A percentile compares a stretch with the other conserved stretches of the same genome.
Conservation (phyloP, 2,888 invertebrate species). For the Drosophila kanekoi region DNA sequence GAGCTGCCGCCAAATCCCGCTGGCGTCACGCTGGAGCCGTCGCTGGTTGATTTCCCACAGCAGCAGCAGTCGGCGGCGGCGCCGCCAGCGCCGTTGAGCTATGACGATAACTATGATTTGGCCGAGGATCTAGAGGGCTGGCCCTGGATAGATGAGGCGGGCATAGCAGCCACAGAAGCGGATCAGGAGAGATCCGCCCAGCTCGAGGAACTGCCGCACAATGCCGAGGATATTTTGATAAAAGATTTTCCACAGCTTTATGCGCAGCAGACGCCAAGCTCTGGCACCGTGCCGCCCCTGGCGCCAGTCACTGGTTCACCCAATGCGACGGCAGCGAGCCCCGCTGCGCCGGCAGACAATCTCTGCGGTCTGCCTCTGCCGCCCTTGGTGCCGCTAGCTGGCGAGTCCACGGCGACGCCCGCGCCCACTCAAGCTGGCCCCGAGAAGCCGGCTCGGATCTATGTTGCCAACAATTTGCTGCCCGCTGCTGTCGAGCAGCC, state of each 20-base stretch:
- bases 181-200: slow-evolving; percentile 23
- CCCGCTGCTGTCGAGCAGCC: slow-evolving; percentile 52
- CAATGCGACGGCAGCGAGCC: neutral
- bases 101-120: slow-evolving; percentile 70
- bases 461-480: slow-evolving; percentile 84
- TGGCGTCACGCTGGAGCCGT: slow-evolving; percentile 14
- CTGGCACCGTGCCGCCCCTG: slow-evolving; percentile 62
- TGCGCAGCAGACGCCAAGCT: slow-evolving; percentile 13
- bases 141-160: slow-evolving; percentile 67
- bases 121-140: slow-evolving; percentile 77
- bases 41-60: slow-evolving; percentile 38
- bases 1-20: slow-evolving; percentile 40
- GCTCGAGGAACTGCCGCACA: slow-evolving; percentile 29
- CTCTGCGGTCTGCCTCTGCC: slow-evolving; percentile 51
- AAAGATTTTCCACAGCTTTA: slow-evolving; percentile 62
- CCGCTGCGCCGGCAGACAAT: slow-evolving; percentile 6
- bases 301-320: slow-evolving; percentile 61
- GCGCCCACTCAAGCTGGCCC: neutral
- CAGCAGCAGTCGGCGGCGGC: slow-evolving; percentile 6
- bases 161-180: slow-evolving; percentile 11
- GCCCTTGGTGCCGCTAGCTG: slow-evolving; percentile 57
- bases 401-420: slow-evolving; percentile 1
- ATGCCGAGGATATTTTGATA: slow-evolving; percentile 54
- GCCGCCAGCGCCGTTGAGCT: slow-evolving; percentile 50
- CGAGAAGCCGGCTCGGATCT: slow-evolving; percentile 83